These are phyloP conservation scores for Myocastor coypus DNA, from an alignment of 2,113 vertebrate genomes.

Conservation along the genomic window DNA sequence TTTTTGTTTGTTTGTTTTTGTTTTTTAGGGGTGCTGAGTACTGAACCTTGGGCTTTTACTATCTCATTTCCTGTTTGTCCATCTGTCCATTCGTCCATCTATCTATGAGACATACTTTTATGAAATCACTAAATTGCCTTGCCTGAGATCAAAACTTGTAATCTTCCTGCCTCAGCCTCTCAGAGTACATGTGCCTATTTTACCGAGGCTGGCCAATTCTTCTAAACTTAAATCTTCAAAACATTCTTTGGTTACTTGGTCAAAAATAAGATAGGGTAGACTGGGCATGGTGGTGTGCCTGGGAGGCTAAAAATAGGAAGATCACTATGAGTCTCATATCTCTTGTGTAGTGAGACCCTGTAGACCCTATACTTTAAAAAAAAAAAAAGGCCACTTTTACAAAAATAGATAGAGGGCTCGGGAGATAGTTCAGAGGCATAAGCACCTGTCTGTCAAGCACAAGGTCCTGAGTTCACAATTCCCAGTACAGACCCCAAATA, in stretches of 20 bases:
- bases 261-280: not conserved
- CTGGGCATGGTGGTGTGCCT: no score
- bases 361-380: no score
- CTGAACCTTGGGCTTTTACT: not conserved
- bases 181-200: not conserved
- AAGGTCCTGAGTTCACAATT: no score
- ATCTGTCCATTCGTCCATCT: not conserved
- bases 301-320: not conserved
- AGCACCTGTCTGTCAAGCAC: no score
- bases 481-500: no score
- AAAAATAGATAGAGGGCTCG: no score
- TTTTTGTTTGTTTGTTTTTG: no score
- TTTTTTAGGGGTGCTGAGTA: not conserved
- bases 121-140: not conserved
- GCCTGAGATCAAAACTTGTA: not conserved
- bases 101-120: not conserved
- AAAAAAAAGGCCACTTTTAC: no score
- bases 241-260: slow-evolving; percentile 27
- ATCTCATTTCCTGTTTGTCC: not conserved
- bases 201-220: not conserved
- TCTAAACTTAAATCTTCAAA: slow-evolving; percentile 51
- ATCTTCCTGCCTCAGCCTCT: not conserved
- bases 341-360: no score
- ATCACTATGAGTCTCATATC: no score
- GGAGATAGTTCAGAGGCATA: no score